phyloP scores from a whole-genome alignment of 2,113 vertebrate genomes.

The Butorides virescens region DNA sequence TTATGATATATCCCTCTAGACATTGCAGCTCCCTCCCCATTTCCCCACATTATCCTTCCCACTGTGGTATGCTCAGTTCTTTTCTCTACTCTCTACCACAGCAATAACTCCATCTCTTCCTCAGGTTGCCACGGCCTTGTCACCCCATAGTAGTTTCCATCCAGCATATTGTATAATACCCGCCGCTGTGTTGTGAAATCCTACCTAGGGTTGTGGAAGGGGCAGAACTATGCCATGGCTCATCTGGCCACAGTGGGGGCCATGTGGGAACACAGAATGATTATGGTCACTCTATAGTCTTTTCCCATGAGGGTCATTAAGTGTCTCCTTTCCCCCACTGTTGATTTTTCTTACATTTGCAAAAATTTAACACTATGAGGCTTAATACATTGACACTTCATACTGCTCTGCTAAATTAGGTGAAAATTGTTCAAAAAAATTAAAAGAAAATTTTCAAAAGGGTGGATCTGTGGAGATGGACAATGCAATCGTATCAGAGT shows the following conservation, averaged over 20 bases:
- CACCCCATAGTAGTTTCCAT: neutral
- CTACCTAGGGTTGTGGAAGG: neutral
- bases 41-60: neutral
- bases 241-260: neutral
- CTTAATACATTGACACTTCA: neutral
- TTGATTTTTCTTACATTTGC: neutral
- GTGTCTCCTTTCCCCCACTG: neutral
- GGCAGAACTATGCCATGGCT: neutral
- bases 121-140: neutral
- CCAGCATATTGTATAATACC: neutral
- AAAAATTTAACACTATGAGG: neutral
- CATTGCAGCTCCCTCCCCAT: neutral
- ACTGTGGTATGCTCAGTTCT: fast-evolving
- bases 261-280: neutral
- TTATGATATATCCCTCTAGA: neutral
- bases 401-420: neutral
- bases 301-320: neutral
- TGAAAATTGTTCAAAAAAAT: neutral
- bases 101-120: neutral
- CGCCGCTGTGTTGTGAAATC: neutral
- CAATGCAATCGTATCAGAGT: neutral
- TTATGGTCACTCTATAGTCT: neutral
- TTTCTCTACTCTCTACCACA: neutral
- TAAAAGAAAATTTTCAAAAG: neutral
- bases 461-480: neutral